Conservation (phyloP, 2,888 invertebrate species). For the Philaethria dido region DNA sequence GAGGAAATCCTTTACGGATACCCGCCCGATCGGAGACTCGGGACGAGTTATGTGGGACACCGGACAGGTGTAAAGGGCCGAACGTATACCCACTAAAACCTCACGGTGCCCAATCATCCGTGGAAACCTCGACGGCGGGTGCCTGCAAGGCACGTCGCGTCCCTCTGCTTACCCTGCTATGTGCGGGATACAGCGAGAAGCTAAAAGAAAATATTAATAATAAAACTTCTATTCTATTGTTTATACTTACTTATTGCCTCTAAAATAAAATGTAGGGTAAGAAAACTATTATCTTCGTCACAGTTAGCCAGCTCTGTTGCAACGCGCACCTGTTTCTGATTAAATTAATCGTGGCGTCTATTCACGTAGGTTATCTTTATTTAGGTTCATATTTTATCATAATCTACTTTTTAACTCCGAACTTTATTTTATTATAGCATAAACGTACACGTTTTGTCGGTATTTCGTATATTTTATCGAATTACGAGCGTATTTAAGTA, state of each 20-base stretch:
- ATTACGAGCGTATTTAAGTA: neutral
- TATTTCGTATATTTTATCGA: slow-evolving; percentile 11
- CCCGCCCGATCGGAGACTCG: too few species aligned
- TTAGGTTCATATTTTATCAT: neutral
- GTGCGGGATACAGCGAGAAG: too few species aligned
- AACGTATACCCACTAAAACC: too few species aligned
- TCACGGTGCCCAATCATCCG: too few species aligned
- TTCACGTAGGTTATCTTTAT: slow-evolving; percentile 21
- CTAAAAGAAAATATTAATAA: too few species aligned
- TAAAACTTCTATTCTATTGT: neutral
- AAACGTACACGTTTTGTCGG: slow-evolving; percentile 6
- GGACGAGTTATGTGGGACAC: too few species aligned
- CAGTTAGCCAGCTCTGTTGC: slow-evolving; percentile 3
- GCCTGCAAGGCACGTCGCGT: too few species aligned
- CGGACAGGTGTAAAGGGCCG: too few species aligned
- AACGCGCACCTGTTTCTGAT: slow-evolving; percentile 17
- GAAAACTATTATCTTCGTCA: neutral
- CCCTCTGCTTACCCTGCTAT: too few species aligned
- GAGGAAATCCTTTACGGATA: too few species aligned
- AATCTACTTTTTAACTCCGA: slow-evolving; percentile 6
- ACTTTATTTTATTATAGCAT: slow-evolving; percentile 14
- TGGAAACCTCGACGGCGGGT: too few species aligned
- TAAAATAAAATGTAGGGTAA: neutral
- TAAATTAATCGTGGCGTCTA: slow-evolving; percentile 11
- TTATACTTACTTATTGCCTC: neutral